Conservation (phyloP, 2,113 vertebrate genomes). For the Symphodus melops region DNA sequence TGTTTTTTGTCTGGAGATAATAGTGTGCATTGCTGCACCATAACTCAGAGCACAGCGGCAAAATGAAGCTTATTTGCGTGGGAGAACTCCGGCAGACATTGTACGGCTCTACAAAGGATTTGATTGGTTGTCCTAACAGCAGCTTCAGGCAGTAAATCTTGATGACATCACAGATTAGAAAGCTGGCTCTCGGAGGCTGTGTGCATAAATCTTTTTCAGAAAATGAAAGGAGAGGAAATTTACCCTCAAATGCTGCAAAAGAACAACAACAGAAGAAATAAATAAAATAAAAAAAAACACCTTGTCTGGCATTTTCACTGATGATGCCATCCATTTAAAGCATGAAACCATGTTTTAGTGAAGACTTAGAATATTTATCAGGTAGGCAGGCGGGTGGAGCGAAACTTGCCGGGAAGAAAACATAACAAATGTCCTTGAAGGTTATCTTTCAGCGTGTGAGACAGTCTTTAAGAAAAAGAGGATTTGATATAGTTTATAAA, state of each 20-base stretch:
- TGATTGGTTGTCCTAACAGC: slow-evolving; percentile 45
- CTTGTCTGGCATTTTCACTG: slow-evolving; percentile 22
- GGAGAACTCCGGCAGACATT: slow-evolving; percentile 25
- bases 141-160: slow-evolving; percentile 64
- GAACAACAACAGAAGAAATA: slow-evolving; percentile 13
- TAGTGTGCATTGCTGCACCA: background rate
- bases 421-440: background rate
- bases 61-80: slow-evolving; percentile 39
- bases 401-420: background rate
- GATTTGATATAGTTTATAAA: background rate
- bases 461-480: background rate
- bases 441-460: background rate
- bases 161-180: slow-evolving; percentile 64
- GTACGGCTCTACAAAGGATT: slow-evolving; percentile 25
- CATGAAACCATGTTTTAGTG: slow-evolving; percentile 6
- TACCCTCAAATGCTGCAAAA: slow-evolving; percentile 46
- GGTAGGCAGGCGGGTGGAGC: background rate
- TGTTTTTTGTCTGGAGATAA: slow-evolving; percentile 39
- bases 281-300: slow-evolving; percentile 16
- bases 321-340: slow-evolving; percentile 14
- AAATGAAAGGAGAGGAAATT: slow-evolving; percentile 40
- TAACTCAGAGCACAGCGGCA: slow-evolving; percentile 26
- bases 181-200: slow-evolving; percentile 40
- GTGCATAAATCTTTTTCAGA: slow-evolving; percentile 61
- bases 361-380: slow-evolving; percentile 20